Base-by-base conservation (phyloP, 2,888 invertebrate species). In the Drosophila emarginata region DNA sequence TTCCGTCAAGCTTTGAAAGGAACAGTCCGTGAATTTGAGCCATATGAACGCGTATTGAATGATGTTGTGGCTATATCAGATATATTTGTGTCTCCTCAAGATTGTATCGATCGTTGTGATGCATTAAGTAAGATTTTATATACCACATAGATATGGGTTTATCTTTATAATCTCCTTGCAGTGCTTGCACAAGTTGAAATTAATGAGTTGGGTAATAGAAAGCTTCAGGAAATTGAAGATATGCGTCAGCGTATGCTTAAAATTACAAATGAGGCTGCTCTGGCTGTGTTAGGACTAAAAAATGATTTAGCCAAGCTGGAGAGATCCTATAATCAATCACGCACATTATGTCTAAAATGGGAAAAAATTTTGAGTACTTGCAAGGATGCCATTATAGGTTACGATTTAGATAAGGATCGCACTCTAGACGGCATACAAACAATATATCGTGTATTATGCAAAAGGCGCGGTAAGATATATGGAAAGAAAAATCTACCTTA, bases 101-200 rank as follows among this genome's bases (percentile, higher is more conserved):
- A 92, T 71, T 91, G 91, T 58, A 90, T 91, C 51, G 90, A 89
- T 69, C 88, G 91, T 0, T 91, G 91, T 65, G 92, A 92, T 88
- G 92, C 91, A 0, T 60, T 92, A 23, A 91, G 92, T 92, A 76
- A 67, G 74, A 40, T 11, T 9, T 11, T 1, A 9, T 9, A 2
- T 0, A 32, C 2, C 23, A 2, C 11, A 32, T 32, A 9, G 9
- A 26, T 26, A 5, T 26, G 15, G 1, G 2, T 9, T 5, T 21
- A 32, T 4, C 4, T 0, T 14, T 23, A 14, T 4, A 3, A 18
- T 2, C 9, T 45, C 4, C 32, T 12, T 23, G 9, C 14, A 92
- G 92, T 92, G 91, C 77, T 91, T 0, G 90, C 92, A 1, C 91
- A 92, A 58, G 89, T 89, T 5, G 91, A 92, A 74, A 91, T 92